These are phyloP conservation scores for Orius insidiosus DNA, from an alignment of 1,140 invertebrate species.

Conservation along the genomic window DNA sequence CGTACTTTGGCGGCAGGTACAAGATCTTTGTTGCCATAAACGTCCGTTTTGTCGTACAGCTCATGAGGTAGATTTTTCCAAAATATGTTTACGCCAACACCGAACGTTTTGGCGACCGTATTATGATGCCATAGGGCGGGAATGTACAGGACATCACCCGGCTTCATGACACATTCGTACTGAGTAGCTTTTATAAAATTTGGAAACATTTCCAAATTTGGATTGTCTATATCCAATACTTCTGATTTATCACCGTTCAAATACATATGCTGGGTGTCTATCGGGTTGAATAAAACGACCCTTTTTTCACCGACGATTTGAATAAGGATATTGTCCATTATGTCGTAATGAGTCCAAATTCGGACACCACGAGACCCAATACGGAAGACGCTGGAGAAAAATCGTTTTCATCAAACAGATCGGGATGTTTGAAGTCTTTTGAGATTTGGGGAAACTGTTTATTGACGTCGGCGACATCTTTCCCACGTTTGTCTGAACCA, in stretches of 20 bases:
- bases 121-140: slow-evolving; percentile 47
- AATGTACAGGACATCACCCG: slow-evolving; percentile 41
- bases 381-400: slow-evolving; percentile 42
- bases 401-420: slow-evolving; percentile 26
- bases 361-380: slow-evolving; percentile 32
- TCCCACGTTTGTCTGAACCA: slow-evolving; percentile 32
- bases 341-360: slow-evolving; percentile 48
- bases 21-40: slow-evolving; percentile 39
- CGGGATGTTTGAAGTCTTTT: slow-evolving; percentile 30
- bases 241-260: slow-evolving; percentile 39
- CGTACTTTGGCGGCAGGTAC: slow-evolving; percentile 27
- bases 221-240: slow-evolving; percentile 37
- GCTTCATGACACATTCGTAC: slow-evolving; percentile 29
- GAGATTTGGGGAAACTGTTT: slow-evolving; percentile 32
- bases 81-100: slow-evolving; percentile 40
- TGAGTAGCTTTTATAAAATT: slow-evolving; percentile 27
- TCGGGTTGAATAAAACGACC: slow-evolving; percentile 34
- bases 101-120: slow-evolving; percentile 31
- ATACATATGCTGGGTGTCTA: slow-evolving; percentile 34
- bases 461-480: slow-evolving; percentile 33
- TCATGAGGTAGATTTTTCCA: slow-evolving; percentile 33
- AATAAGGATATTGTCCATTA: slow-evolving; percentile 41
- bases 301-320: slow-evolving; percentile 33
- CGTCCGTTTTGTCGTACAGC: slow-evolving; percentile 36
- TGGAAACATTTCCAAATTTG: slow-evolving; percentile 31